Evolutionary conservation across 2,797 vertebrate species (phyloP).

Genomic region (Dipus sagitta): DNA sequence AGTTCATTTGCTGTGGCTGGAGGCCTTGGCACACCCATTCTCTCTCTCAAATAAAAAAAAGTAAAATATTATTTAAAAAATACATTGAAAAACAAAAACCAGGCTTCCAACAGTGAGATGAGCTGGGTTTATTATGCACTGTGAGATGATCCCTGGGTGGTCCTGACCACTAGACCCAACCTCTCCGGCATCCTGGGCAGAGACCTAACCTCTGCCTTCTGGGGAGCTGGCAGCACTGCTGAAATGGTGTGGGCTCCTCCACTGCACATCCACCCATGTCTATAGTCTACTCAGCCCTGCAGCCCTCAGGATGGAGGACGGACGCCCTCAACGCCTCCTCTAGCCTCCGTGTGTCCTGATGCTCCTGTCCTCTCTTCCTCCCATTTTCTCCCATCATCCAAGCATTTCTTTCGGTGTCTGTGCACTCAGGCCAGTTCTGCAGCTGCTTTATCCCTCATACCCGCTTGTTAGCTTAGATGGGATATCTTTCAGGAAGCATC

Average conservation of each 20-base stretch:
- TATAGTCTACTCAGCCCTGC: background rate
- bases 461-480: background rate
- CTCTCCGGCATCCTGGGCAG: background rate
- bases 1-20: too few relatives aligned
- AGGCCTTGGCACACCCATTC: too few relatives aligned
- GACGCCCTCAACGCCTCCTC: background rate
- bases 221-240: background rate
- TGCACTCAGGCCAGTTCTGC: background rate
- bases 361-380: background rate
- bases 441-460: accelerated
- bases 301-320: background rate
- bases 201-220: background rate
- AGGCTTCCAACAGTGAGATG: background rate
- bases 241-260: background rate
- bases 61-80: too few relatives aligned
- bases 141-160: background rate
- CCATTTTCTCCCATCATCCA: background rate
- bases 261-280: background rate
- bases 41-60: too few relatives aligned
- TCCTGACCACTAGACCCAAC: background rate
- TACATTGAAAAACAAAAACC: background rate
- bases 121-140: background rate
- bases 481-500: background rate
- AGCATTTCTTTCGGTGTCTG: background rate
- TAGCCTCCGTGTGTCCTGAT: background rate